These are phyloP conservation scores for Sebastes iracundus DNA, from an alignment of 2,797 vertebrate genomes.

Conservation along the genomic window DNA sequence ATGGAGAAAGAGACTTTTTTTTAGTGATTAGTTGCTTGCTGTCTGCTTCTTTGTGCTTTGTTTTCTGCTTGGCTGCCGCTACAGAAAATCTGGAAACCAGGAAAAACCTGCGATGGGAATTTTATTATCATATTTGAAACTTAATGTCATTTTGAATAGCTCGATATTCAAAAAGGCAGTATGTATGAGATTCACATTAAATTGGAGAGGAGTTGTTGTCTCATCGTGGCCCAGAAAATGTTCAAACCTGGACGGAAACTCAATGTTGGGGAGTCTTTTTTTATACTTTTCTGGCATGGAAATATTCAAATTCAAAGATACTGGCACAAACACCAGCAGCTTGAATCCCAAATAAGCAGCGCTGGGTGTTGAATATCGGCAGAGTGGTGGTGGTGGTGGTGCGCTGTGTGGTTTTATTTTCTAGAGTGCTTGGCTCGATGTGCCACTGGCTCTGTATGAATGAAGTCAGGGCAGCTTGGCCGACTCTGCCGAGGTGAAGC, in stretches of 20 bases:
- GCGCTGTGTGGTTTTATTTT: conserved; percentile 40
- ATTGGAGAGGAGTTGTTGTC: neutral
- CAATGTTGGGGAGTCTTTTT: neutral
- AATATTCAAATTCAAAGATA: conserved; percentile 42
- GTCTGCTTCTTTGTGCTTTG: neutral
- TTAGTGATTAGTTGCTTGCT: neutral
- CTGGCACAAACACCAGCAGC: conserved; percentile 31
- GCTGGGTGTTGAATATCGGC: conserved; percentile 20
- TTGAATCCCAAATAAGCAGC: conserved; percentile 42
- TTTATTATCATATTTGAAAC: neutral
- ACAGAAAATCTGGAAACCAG: neutral
- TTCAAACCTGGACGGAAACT: neutral
- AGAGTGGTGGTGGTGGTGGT: neutral
- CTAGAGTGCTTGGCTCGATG: conserved; percentile 50
- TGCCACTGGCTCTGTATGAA: conserved; percentile 63
- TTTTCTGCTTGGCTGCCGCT: neutral
- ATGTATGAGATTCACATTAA: neutral
- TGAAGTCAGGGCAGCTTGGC: conserved; percentile 59
- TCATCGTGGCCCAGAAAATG: neutral
- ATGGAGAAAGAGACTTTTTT: neutral
- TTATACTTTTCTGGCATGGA: conserved; percentile 16
- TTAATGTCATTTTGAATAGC: neutral
- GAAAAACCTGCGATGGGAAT: neutral
- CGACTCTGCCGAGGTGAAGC: conserved; percentile 43
- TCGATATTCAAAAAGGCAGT: neutral